Evolutionary conservation across 2,888 invertebrate genomes (phyloP).

Genomic region (Drosophila demipolita): DNA sequence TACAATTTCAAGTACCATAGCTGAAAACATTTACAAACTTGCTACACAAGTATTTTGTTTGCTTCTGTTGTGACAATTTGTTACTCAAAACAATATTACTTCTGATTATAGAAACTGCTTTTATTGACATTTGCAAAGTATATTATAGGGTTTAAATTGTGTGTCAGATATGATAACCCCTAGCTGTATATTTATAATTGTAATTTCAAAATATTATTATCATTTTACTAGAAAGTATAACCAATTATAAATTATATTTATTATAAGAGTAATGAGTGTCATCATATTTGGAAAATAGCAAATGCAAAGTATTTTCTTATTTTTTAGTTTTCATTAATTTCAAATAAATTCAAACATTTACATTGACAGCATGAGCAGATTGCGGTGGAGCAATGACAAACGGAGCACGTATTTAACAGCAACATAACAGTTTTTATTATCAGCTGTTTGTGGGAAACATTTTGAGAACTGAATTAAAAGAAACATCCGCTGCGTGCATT

Average conservation of each 20-base stretch:
- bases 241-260: neutral
- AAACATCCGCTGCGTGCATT: neutral
- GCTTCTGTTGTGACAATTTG: neutral
- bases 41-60: neutral
- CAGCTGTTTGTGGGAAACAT: slow-evolving; percentile 13
- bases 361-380: neutral
- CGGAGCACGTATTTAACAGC: neutral
- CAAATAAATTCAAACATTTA: neutral
- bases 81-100: neutral
- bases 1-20: neutral
- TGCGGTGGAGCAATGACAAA: neutral
- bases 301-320: neutral
- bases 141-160: neutral
- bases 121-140: neutral
- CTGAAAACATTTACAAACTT: neutral
- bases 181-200: too few species aligned
- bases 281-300: neutral
- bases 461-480: neutral
- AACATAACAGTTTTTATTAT: slow-evolving; percentile 7
- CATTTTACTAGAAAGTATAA: neutral
- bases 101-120: neutral
- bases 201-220: too few species aligned
- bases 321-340: neutral
- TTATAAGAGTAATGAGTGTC: neutral
- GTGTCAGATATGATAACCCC: too few species aligned